phyloP scores from a whole-genome alignment of 2,113 vertebrate species.

The Gymnorhina tibicen region DNA sequence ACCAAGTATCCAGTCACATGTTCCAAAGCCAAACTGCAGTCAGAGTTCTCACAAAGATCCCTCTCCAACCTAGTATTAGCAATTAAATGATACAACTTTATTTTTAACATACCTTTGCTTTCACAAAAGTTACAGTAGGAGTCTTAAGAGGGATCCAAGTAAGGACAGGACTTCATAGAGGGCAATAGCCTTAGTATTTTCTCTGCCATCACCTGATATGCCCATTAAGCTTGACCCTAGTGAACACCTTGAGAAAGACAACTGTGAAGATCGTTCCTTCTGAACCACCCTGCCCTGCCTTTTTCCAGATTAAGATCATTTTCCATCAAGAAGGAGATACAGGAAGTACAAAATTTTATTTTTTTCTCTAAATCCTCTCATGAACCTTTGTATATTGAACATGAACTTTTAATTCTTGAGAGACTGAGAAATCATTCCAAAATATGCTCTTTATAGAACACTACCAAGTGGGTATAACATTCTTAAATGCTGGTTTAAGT shows the following conservation, averaged over 20 bases:
- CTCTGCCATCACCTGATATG: background rate
- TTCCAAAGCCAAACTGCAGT: background rate
- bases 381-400: background rate
- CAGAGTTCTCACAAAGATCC: background rate
- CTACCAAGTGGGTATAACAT: background rate
- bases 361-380: background rate
- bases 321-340: background rate
- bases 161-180: background rate
- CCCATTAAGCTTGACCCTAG: background rate
- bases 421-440: background rate
- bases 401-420: background rate
- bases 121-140: background rate
- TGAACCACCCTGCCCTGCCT: background rate
- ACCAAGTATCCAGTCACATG: background rate
- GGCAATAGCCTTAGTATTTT: background rate
- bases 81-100: background rate
- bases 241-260: background rate
- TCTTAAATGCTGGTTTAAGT: background rate
- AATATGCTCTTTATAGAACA: background rate
- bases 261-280: background rate
- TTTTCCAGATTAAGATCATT: background rate
- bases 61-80: background rate
- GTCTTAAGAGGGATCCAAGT: background rate
- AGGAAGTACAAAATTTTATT: background rate
- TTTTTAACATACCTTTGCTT: background rate